Evolutionary conservation across 2,113 vertebrate genomes (phyloP).

Genomic region (Semicossyphus pulcher): DNA sequence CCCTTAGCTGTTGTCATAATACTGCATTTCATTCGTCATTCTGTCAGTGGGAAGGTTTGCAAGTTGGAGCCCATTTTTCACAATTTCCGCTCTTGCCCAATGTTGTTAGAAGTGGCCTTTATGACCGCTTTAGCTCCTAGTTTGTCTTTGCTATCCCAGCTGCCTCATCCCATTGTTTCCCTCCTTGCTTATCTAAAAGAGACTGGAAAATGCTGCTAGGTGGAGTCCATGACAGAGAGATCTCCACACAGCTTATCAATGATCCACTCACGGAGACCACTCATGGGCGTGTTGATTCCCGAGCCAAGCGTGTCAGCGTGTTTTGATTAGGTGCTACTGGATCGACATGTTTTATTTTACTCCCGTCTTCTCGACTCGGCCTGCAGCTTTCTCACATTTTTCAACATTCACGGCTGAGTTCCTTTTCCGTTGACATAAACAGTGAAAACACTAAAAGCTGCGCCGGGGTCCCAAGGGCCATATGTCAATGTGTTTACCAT

Average conservation of each 20-base stretch:
- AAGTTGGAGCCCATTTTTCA: conserved; percentile 15
- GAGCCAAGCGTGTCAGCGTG: conserved; percentile 20
- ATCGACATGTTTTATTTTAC: conserved; percentile 3
- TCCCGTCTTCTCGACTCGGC: background rate
- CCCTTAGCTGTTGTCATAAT: conserved; percentile 24
- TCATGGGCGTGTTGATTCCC: conserved; percentile 8
- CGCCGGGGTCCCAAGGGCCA: conserved; percentile 22
- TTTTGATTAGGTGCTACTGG: conserved; percentile 36
- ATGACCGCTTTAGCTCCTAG: background rate
- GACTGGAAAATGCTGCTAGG: conserved; percentile 49
- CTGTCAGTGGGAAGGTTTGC: conserved; percentile 24
- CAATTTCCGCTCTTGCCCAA: conserved; percentile 38
- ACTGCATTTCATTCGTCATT: conserved; percentile 20
- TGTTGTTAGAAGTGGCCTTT: background rate
- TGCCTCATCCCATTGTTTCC: conserved; percentile 35
- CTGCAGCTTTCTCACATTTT: conserved; percentile 18
- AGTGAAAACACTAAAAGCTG: conserved; percentile 14
- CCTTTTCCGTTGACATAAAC: conserved; percentile 44
- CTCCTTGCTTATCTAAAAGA: conserved; percentile 59
- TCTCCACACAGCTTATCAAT: conserved; percentile 52
- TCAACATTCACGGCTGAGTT: conserved; percentile 7
- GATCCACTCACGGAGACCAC: conserved; percentile 20
- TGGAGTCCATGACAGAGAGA: conserved; percentile 30
- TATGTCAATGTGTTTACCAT: conserved; percentile 46
- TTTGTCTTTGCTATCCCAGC: conserved; percentile 16